These are phyloP conservation scores for Trichechus manatus DNA, from an alignment of 2,113 vertebrate genomes.

Conservation along the genomic window DNA sequence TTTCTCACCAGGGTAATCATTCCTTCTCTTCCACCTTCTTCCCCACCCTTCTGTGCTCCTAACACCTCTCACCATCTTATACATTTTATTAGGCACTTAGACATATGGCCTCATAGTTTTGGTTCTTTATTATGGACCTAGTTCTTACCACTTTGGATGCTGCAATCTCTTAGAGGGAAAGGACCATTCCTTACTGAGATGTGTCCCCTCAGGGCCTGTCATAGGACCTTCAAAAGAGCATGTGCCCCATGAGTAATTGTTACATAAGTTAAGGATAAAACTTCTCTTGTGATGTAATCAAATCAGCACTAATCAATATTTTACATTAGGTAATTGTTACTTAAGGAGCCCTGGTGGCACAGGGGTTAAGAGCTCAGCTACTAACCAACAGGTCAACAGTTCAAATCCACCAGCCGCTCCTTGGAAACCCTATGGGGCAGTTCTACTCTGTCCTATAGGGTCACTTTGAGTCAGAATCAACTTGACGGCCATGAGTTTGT, in stretches of 20 bases:
- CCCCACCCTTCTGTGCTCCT: no score
- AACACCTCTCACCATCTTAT: neutral
- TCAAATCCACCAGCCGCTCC: no score
- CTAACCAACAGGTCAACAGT: no score
- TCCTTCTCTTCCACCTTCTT: neutral
- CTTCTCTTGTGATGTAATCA: neutral
- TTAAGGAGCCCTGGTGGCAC: no score
- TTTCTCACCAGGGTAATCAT: neutral
- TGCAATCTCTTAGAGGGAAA: neutral
- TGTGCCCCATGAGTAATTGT: neutral
- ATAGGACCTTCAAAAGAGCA: neutral
- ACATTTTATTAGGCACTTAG: neutral
- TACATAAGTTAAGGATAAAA: neutral
- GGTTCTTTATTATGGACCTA: neutral
- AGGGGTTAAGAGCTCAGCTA: no score
- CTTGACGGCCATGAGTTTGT: no score
- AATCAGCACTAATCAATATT: neutral
- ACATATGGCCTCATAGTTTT: neutral
- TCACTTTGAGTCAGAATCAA: no score
- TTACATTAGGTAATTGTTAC: neutral
- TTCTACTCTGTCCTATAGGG: no score
- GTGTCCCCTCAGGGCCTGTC: neutral
- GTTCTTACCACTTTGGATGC: neutral
- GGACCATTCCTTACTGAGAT: neutral
- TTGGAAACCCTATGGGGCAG: no score